Evolutionary conservation across 2,113 vertebrate genomes (phyloP).

Genomic region (Podarcis muralis): DNA sequence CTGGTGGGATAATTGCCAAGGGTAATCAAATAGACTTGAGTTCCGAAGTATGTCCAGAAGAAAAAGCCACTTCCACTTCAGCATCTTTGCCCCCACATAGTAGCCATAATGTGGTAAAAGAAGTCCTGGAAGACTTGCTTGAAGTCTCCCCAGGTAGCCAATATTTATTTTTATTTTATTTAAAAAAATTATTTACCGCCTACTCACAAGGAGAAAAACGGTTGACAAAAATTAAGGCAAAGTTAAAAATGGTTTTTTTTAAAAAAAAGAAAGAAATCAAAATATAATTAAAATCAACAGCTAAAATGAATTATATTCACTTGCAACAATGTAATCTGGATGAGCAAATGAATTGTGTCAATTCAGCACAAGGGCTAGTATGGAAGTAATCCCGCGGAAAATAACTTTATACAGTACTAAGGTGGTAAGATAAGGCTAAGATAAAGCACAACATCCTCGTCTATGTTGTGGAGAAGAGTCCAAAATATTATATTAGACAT

Average conservation of each 20-base stretch:
- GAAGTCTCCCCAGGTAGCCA: background rate
- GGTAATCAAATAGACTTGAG: background rate
- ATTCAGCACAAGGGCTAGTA: too few species aligned
- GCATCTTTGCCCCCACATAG: background rate
- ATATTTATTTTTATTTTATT: too few species aligned
- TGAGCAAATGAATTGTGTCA: too few species aligned
- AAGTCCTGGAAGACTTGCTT: background rate
- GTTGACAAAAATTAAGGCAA: too few species aligned
- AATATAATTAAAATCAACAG: too few species aligned
- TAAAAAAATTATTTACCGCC: too few species aligned
- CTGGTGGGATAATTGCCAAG: background rate
- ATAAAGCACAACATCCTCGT: background rate
- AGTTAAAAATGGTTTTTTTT: too few species aligned
- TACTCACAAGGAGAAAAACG: too few species aligned
- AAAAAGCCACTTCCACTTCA: background rate
- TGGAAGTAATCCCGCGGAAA: too few species aligned
- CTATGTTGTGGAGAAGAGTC: background rate
- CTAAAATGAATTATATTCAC: too few species aligned
- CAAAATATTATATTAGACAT: background rate
- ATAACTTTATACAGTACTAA: background rate
- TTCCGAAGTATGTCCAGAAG: background rate
- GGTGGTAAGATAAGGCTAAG: background rate
- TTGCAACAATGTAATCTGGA: too few species aligned
- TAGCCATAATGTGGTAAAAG: background rate
- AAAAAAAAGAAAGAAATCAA: too few species aligned